Evolutionary conservation across 2,797 vertebrate species (phyloP).

Genomic region (Salmo trutta): DNA sequence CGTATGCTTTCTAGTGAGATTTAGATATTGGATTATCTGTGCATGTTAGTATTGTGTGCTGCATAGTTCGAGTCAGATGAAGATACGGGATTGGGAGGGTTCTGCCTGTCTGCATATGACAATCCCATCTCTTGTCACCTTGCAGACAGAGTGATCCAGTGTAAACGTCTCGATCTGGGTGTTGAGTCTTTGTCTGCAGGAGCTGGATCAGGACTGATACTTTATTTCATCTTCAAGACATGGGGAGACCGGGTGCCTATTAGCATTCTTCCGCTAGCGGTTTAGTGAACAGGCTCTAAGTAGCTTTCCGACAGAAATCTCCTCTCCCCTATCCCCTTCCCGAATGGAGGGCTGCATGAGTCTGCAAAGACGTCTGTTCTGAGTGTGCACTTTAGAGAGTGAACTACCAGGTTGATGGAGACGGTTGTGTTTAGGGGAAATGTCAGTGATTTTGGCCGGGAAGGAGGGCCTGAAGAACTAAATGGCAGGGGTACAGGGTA

Average conservation of each 20-base stretch:
- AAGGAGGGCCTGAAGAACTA: not conserved
- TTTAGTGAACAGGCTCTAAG: conserved; percentile 37
- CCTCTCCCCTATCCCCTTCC: conserved; percentile 1
- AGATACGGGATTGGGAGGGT: too few relatives aligned
- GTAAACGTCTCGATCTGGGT: not conserved
- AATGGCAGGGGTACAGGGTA: not conserved
- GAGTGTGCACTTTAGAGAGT: conserved; percentile 28
- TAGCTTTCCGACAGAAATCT: conserved; percentile 39
- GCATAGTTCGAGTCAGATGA: not conserved
- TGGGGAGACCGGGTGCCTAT: conserved; percentile 32
- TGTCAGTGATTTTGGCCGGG: conserved; percentile 17
- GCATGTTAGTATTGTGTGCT: not conserved
- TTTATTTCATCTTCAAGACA: conserved; percentile 40
- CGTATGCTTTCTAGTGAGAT: not conserved
- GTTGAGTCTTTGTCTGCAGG: conserved; percentile 22
- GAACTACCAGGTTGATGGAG: conserved; percentile 25
- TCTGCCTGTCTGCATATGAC: not conserved
- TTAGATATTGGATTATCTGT: not conserved
- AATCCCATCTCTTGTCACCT: not conserved
- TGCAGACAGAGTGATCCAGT: not conserved
- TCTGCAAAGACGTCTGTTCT: conserved; percentile 12
- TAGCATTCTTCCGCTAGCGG: conserved; percentile 35
- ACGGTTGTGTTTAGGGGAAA: not conserved
- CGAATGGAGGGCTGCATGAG: conserved; percentile 6
- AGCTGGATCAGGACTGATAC: conserved; percentile 31